Base-by-base conservation (phyloP, 1,140 invertebrate genomes). In the Acyrthosiphon pisum region DNA sequence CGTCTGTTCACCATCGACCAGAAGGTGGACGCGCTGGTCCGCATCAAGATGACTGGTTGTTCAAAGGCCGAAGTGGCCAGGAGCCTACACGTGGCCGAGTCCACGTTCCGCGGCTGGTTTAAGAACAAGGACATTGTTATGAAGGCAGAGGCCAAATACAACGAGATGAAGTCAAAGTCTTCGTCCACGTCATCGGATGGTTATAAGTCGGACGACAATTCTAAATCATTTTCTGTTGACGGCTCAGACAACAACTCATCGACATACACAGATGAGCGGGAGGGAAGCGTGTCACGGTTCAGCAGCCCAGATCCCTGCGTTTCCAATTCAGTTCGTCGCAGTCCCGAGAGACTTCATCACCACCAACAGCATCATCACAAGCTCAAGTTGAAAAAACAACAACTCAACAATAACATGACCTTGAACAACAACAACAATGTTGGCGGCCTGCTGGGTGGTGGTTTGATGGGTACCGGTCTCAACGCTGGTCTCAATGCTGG, bases 1-100 rank as follows among this genome's bases (percentile, higher is more conserved):
- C 91, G 91, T 11, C 81, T 93, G 81, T 93, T 93, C 81, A 93
- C 91, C 48, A 53, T 93, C 37, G 91, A 93, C 48, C 91, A 93
- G 81, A 93, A 93, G 48, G 91, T 93, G 81, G 91, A 93, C 50
- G 91, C 91, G n/a, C 14, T 93, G 91, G 91, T 93, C 30, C 91
- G 91, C 76, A 93, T 93, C 81, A 93, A 93, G 37, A 93, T 93
- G 91, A 93, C 91, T 1, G 91, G 91, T 0, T 93, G 91, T 22
- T 93, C 91, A 23, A 93, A 93, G 35, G 91, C 91, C 35, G 91
- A 93, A 14, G 91, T 93, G 81, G 91, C 91, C 81, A 46, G 91
- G 48, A 93, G 91, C 81, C 48, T 93, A 35, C 91, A 93, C 48
- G 91, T 93, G 81, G 91, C 91, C 37, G 91, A 93, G 91, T 93